Base-by-base conservation (phyloP, 23 tunicate genomes). In the Phallusia fumigata region DNA sequence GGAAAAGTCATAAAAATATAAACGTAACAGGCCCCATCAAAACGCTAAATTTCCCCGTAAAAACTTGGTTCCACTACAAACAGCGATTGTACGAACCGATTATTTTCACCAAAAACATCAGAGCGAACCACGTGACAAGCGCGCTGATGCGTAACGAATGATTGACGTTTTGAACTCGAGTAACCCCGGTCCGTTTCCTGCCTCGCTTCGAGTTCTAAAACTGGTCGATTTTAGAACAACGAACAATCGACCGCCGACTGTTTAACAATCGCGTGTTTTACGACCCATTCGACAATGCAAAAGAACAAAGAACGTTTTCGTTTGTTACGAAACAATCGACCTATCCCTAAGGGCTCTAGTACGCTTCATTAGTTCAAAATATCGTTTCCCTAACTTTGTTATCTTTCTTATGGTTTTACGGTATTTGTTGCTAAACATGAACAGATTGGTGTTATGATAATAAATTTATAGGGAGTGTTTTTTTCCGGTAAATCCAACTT, bases 241-340 rank as follows among this genome's bases (percentile, higher is more conserved):
- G 28, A 58, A 58, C 69, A 58, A 58, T 58, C 26, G 16, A 24
- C 26, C 2, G 3, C 28, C 69, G 69, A 16, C 69, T 6, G 28
- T 2, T 22, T 24, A 1, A 58, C 69, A 24, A 21, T 40, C 47
- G 47, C 47, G 47, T 40, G 47, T 13, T 58, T 58, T 58, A 58
- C 69, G 69, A 58, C 28, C 26, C 69, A 1, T 58, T 8, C 15
- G 28, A 58, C 69, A 58, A 58, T 58, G 16, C 8, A 3, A 3
- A 3, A 10, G 10, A 40, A 40, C 47, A 40, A 40, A 40, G 8
- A 40, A 16, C 69, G 69, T 2, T 22, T 58, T 13, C 13, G 28
- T 58, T 58, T 58, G 69, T 58, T 58, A 58, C 69, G 69, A 58
- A 58, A 58, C 69, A 58, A 58, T 21, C 69, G 5, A 58, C 11